Evolutionary conservation across 2,113 vertebrate species (phyloP), one percentile per base, ranked within the genome.

Genomic region (Hydrolagus affinis): DNA sequence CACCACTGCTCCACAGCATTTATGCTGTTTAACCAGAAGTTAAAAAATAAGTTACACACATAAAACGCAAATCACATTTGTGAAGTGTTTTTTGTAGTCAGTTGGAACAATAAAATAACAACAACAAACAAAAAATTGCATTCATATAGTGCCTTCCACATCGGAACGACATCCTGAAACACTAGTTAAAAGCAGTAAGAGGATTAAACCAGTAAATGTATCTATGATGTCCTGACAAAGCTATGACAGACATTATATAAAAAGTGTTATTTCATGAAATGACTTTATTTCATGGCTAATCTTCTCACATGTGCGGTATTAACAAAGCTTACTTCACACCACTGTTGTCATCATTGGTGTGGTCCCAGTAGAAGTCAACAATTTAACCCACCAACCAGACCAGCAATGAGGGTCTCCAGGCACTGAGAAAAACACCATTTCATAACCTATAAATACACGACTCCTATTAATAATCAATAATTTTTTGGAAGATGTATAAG

Each of bases 341-440:
- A 11, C 19, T n/a, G 44, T 57, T 44, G 44, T 44, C 44, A 44
- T 76, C 7, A 76, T n/a, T 76, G 74, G 4, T 56, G 30, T 59
- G 74, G 32, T n/a, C 17, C 8, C 4, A 9, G 19, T 10, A 57
- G 44, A 59, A 11, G 74, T 17, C 19, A 76, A 76, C 74, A 76
- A 74, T 56, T 76, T 76, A 57, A 76, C 44, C 73, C 73, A 32
- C 11, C 23, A 71, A 71, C 23, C 70, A 72, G 70, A 72, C 70
- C 21, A 72, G 23, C 23, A 72, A 28, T 23, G 11, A 72, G 12
- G 23, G 23, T 74, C 32, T 44, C 72, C 72, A 12, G 19, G 30
- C 30, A 74, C 72, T 17, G 21, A 44, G 69, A 19, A 19, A 9
- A 15, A 44, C 0, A 74, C 15, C 8, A 19, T 74, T 21, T 74